Evolutionary conservation across 92 coral and sea anemone species (phyloP).

Genomic region (Paragorgia papillata): DNA sequence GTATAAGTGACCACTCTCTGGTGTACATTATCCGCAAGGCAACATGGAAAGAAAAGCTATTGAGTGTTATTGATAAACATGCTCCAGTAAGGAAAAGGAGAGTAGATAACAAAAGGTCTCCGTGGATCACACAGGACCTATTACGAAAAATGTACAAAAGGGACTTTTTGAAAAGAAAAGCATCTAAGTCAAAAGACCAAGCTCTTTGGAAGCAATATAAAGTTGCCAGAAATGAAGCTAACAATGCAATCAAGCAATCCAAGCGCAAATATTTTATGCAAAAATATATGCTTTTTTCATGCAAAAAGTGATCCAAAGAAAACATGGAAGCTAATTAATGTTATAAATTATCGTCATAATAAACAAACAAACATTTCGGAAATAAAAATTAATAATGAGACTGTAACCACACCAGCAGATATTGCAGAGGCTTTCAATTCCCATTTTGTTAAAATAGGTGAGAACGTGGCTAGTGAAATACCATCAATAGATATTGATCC

Average conservation of each 20-base stretch:
- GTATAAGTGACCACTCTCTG: slow-evolving; percentile 61
- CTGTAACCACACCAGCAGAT: too few species aligned
- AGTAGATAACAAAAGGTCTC: slow-evolving; percentile 49
- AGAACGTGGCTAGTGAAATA: too few species aligned
- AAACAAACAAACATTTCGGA: too few species aligned
- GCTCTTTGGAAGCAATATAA: slow-evolving; percentile 48
- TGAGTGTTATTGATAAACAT: slow-evolving; percentile 28
- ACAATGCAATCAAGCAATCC: slow-evolving; percentile 31
- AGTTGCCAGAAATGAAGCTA: slow-evolving; percentile 36
- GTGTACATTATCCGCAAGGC: slow-evolving; percentile 55
- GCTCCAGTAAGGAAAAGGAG: slow-evolving; percentile 47
- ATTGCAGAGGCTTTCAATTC: too few species aligned
- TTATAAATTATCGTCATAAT: too few species aligned
- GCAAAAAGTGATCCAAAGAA: too few species aligned
- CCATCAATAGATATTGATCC: too few species aligned
- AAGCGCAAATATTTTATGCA: slow-evolving; percentile 39
- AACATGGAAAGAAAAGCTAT: background rate
- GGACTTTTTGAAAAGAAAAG: slow-evolving; percentile 45
- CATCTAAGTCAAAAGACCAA: slow-evolving; percentile 25
- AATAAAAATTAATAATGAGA: too few species aligned
- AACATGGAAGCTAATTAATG: too few species aligned
- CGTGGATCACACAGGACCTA: slow-evolving; percentile 32
- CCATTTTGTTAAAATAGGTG: too few species aligned
- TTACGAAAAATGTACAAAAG: slow-evolving; percentile 35
- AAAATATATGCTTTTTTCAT: too few species aligned